Base-by-base conservation (phyloP, 2,113 vertebrate species). In the Trichomycterus rosablanca region DNA sequence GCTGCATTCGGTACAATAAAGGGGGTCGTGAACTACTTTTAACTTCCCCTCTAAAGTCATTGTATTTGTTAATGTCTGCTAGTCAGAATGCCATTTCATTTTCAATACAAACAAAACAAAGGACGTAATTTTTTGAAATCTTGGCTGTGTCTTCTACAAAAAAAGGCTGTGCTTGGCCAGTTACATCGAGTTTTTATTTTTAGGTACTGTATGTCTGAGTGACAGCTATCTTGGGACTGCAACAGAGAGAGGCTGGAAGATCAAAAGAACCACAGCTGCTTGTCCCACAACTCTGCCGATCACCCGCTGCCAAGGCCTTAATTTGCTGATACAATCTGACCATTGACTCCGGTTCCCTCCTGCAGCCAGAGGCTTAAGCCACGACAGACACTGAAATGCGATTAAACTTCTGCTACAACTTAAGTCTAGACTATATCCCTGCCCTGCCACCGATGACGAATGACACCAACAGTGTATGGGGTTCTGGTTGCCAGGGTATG, bases 1-100 rank as follows among this genome's bases (percentile, higher is more conserved):
- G 84, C 88, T 89, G 89, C 90, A 91, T 91, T 91, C 88, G 90
- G 84, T 90, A 89, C 89, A 74, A 73, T 72, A 48, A 58, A 63
- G 63, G 86, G 86, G 70, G 69, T 70, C 63, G 37, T 65, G 66
- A 74, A 70, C 69, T 58, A 70, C 56, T 68, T 72, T 72, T 65
- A 70, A 32, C 59, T 46, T 72, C 61, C 49, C 46, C 69, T 68
- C 42, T 49, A 30, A 14, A 63, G 39, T 54, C 59, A 67, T 46
- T 63, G 70, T 72, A 49, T 57, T 39, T 37, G 28, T 65, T 32
- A 30, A 19, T 57, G 10, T 40, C 40, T 30, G 34, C 59, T 16
- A 61, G 68, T 56, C n/a, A n/a, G n/a, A n/a, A n/a, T n/a, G n/a
- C n/a, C n/a, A n/a, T n/a, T n/a, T n/a, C n/a, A n/a, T n/a, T n/a